These are phyloP conservation scores for Ctenosaura bakeri DNA, from an alignment of 2,797 vertebrate species.

Conservation along the genomic window DNA sequence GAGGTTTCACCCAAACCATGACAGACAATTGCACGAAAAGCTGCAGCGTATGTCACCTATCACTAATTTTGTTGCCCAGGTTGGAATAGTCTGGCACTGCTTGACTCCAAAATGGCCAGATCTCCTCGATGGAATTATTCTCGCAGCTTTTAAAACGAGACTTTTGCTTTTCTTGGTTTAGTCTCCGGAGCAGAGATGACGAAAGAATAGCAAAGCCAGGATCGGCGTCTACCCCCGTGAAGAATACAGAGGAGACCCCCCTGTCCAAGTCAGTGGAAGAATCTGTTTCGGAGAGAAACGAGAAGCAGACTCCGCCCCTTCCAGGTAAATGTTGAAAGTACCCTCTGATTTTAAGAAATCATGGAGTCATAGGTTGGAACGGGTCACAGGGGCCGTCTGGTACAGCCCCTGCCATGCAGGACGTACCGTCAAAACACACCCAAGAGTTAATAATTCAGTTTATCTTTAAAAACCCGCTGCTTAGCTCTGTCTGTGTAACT, in stretches of 20 bases:
- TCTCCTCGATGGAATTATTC: not conserved
- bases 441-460: no score
- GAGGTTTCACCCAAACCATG: not conserved
- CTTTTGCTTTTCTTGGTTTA: constrained; percentile 64
- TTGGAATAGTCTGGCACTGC: not conserved
- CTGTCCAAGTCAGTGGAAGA: constrained; percentile 88
- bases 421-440: no score
- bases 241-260: constrained; percentile 86
- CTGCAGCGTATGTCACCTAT: not conserved
- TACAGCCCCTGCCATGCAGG: no score
- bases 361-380: no score
- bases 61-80: not conserved
- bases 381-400: no score
- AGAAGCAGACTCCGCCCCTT: constrained; percentile 91
- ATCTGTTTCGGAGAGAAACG: constrained; percentile 80
- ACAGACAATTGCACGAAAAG: not conserved
- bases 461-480: no score
- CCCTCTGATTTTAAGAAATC: no score
- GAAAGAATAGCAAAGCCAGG: constrained; percentile 90
- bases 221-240: constrained; percentile 90
- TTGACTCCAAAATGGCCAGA: not conserved
- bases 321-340: constrained; percentile 84
- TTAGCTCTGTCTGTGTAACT: no score
- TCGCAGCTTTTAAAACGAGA: not conserved
- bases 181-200: constrained; percentile 94